phyloP scores from a whole-genome alignment of 2,888 invertebrate species.

The Microctonus hyperodae region DNA sequence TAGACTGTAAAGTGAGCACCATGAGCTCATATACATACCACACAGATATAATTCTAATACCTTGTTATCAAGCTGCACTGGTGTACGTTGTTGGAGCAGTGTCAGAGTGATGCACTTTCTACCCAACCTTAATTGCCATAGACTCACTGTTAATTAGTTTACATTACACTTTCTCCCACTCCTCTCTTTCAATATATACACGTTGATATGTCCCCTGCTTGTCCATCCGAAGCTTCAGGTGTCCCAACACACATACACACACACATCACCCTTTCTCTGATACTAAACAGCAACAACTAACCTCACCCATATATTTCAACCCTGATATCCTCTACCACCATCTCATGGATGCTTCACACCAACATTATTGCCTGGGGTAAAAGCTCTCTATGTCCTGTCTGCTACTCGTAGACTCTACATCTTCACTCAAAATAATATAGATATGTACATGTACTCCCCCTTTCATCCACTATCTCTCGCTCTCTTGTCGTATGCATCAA shows the following conservation, averaged over 20 bases:
- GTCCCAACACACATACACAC: slow-evolving; percentile 30
- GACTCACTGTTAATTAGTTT: slow-evolving; percentile 62
- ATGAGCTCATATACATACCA: neutral
- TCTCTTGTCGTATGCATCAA: neutral
- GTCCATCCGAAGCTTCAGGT: slow-evolving; percentile 45
- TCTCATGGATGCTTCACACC: slow-evolving; percentile 14
- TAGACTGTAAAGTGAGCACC: slow-evolving; percentile 14
- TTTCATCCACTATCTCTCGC: slow-evolving; percentile 4
- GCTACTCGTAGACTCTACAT: slow-evolving; percentile 27
- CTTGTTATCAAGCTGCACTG: slow-evolving; percentile 38
- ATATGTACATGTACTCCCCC: slow-evolving; percentile 1
- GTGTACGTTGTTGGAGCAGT: slow-evolving; percentile 51
- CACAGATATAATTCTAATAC: slow-evolving; percentile 36
- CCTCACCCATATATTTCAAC: slow-evolving; percentile 28
- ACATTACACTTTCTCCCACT: slow-evolving; percentile 60
- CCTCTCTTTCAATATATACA: slow-evolving; percentile 8
- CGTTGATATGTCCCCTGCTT: slow-evolving; percentile 26
- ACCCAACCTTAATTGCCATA: slow-evolving; percentile 59
- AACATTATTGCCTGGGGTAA: slow-evolving; percentile 26
- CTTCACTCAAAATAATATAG: neutral
- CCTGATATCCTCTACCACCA: neutral
- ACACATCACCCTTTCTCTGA: slow-evolving; percentile 19
- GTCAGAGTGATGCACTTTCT: slow-evolving; percentile 59
- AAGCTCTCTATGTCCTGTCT: slow-evolving; percentile 25
- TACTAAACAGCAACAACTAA: slow-evolving; percentile 8